phyloP scores from a whole-genome alignment of 2,888 invertebrate species.

The Drosophila tanythrix region DNA sequence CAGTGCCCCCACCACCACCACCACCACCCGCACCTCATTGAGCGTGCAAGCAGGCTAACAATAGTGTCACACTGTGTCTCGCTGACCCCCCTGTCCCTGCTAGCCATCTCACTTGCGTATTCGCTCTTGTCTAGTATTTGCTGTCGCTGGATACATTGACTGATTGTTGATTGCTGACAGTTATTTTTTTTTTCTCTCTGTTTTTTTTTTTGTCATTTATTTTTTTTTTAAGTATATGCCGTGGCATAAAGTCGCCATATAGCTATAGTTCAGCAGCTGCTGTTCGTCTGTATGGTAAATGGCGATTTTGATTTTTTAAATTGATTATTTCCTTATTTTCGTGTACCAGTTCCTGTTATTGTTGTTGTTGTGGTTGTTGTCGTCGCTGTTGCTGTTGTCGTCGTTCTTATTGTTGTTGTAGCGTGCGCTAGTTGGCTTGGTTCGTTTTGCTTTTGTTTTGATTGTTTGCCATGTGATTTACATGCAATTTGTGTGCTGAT shows the following conservation, averaged over 20 bases:
- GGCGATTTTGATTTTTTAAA: slow-evolving; percentile 85
- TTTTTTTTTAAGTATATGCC: slow-evolving; percentile 23
- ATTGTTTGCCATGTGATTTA: slow-evolving; percentile 60
- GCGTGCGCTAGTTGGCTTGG: slow-evolving; percentile 45
- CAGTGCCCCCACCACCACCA: slow-evolving; percentile 3
- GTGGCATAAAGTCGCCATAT: slow-evolving; percentile 31
- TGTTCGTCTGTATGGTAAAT: slow-evolving; percentile 67
- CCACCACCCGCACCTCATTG: slow-evolving; percentile 4
- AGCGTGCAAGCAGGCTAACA: slow-evolving; percentile 31
- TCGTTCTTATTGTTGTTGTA: slow-evolving; percentile 18
- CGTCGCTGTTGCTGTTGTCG: slow-evolving; percentile 20
- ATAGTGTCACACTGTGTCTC: slow-evolving; percentile 15
- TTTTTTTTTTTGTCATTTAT: slow-evolving; percentile 1
- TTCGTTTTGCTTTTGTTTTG: slow-evolving; percentile 47
- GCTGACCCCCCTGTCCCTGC: neutral
- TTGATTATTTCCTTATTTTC: slow-evolving; percentile 85
- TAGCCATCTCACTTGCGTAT: slow-evolving; percentile 29
- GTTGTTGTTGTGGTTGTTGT: slow-evolving; percentile 18
- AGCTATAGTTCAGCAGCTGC: slow-evolving; percentile 40
- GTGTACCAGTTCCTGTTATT: slow-evolving; percentile 61
- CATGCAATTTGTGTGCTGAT: slow-evolving; percentile 59
- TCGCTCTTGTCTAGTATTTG: slow-evolving; percentile 42
- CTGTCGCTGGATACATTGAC: slow-evolving; percentile 58
- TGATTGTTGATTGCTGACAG: slow-evolving; percentile 72
- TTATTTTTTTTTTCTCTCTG: slow-evolving; percentile 3